These are phyloP conservation scores for Coenonympha glycerion DNA, from an alignment of 2,888 invertebrate species.

Conservation along the genomic window DNA sequence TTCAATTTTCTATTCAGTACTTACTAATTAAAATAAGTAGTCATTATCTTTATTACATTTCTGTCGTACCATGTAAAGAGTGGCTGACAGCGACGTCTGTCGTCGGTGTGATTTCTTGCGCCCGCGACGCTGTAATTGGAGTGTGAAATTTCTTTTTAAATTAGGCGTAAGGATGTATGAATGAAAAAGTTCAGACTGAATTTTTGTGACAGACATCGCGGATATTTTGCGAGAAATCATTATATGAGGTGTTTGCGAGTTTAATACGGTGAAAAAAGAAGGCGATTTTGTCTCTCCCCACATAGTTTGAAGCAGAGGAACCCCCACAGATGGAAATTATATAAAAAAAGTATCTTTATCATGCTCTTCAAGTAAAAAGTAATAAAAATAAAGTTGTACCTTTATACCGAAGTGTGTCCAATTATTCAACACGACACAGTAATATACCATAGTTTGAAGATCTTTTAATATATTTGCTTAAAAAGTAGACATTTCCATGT, in stretches of 20 bases:
- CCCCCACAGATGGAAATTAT: neutral
- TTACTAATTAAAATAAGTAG: too few relatives aligned
- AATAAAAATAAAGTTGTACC: neutral
- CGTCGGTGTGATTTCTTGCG: slow-evolving; percentile 14
- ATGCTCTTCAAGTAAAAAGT: too few relatives aligned
- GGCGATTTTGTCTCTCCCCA: too few relatives aligned
- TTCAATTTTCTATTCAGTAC: too few relatives aligned
- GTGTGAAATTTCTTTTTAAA: slow-evolving; percentile 35
- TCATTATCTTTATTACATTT: too few relatives aligned
- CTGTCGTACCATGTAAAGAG: neutral
- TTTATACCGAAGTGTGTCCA: too few relatives aligned
- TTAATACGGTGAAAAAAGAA: too few relatives aligned
- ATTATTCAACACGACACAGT: neutral
- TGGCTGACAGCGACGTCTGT: slow-evolving; percentile 6
- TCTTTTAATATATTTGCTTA: too few relatives aligned
- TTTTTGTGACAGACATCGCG: neutral
- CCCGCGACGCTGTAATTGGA: slow-evolving; percentile 37
- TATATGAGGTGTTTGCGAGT: too few relatives aligned
- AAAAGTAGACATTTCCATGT: too few relatives aligned
- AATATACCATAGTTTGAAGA: too few relatives aligned
- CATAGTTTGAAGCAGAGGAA: neutral
- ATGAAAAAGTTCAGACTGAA: neutral
- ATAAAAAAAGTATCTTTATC: too few relatives aligned
- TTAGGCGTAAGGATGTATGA: slow-evolving; percentile 5
- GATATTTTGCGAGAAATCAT: neutral